Conservation (phyloP, 2,888 invertebrate species). For the Ennomos quercinarius region DNA sequence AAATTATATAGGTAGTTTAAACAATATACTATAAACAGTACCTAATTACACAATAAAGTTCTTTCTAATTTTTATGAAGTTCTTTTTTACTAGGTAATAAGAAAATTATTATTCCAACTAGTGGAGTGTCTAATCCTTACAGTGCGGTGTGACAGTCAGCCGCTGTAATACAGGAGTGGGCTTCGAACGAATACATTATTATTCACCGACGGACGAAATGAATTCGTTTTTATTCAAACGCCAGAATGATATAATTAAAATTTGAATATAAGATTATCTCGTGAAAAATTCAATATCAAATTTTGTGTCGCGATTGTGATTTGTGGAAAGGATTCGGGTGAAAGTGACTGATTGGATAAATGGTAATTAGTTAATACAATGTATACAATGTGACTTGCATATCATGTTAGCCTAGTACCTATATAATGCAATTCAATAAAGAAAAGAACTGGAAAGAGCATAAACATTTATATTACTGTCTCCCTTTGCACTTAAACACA, state of each 20-base stretch:
- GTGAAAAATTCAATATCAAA: constrained; percentile 76
- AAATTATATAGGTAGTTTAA: too few species aligned
- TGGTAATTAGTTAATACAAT: constrained; percentile 21
- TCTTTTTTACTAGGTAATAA: too few species aligned
- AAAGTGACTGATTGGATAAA: constrained; percentile 8
- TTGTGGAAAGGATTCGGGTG: constrained; percentile 43
- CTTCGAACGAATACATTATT: constrained; percentile 71
- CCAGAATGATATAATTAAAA: constrained; percentile 83
- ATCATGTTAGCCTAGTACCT: too few species aligned
- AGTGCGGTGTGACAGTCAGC: constrained; percentile 56
- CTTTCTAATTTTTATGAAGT: too few species aligned
- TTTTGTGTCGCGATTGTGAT: constrained; percentile 51
- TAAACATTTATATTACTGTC: too few species aligned
- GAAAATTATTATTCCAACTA: too few species aligned
- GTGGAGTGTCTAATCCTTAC: constrained; percentile 47
- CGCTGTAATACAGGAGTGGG: constrained; percentile 62
- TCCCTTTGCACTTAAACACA: too few species aligned
- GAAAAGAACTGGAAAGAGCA: too few species aligned
- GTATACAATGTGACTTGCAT: background rate
- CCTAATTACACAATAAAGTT: too few species aligned
- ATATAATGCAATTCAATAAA: too few species aligned
- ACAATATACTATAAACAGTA: too few species aligned
- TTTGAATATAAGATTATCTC: constrained; percentile 83
- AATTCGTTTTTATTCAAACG: constrained; percentile 83
- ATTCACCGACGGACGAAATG: constrained; percentile 77